Evolutionary conservation across 2,888 invertebrate genomes (phyloP).

Genomic region (Lasioglossum pauxillum): DNA sequence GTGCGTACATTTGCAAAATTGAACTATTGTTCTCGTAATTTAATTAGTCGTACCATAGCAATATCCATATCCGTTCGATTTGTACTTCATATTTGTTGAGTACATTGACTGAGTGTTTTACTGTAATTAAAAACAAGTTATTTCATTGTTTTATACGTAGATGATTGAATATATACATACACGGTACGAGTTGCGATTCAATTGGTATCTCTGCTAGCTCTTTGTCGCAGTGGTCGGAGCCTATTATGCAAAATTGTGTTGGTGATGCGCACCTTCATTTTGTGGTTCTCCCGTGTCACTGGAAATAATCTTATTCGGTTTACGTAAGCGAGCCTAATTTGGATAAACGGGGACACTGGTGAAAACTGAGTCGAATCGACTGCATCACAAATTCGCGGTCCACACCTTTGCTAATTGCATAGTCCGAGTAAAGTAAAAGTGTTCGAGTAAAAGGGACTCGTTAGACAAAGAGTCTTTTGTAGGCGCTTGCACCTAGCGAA

Average conservation of each 20-base stretch:
- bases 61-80: neutral
- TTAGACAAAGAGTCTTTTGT: neutral
- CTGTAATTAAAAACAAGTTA: neutral
- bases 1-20: neutral
- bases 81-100: neutral
- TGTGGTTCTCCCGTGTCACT: neutral
- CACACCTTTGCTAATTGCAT: neutral
- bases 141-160: constrained; percentile 55
- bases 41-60: neutral
- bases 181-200: constrained; percentile 31
- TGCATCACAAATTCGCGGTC: neutral
- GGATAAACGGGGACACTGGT: neutral
- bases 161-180: constrained; percentile 25
- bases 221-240: neutral
- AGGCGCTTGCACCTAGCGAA: neutral
- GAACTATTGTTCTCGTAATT: neutral
- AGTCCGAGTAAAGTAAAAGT: neutral
- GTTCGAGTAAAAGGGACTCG: neutral
- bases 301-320: constrained; percentile 20
- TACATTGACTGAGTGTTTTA: neutral
- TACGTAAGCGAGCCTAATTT: neutral
- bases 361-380: neutral
- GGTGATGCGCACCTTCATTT: neutral
- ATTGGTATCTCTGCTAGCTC: constrained; percentile 13
- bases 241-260: constrained; percentile 40